Conservation (phyloP, 2,113 vertebrate species). For the Aptenodytes patagonicus region DNA sequence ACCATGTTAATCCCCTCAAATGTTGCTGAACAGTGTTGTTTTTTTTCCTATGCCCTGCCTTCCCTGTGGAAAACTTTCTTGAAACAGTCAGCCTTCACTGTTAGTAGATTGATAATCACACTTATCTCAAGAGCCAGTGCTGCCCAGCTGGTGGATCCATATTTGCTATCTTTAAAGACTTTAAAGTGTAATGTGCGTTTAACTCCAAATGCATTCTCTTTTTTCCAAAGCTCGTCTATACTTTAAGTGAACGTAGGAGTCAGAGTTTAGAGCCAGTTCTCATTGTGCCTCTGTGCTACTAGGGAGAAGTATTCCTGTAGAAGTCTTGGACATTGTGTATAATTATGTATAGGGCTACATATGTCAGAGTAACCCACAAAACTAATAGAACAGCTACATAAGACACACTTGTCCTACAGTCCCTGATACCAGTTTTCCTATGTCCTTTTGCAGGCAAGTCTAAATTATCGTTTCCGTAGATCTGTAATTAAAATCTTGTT, state of each 20-base stretch:
- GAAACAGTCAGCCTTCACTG: background rate
- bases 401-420: background rate
- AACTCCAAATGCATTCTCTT: background rate
- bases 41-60: background rate
- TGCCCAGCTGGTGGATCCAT: background rate
- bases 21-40: background rate
- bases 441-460: background rate
- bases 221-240: background rate
- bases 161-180: background rate
- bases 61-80: background rate
- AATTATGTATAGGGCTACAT: background rate
- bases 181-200: background rate
- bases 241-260: background rate
- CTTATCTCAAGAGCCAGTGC: background rate
- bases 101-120: background rate
- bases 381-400: background rate
- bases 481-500: background rate
- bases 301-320: background rate
- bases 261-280: background rate
- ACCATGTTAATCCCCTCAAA: background rate
- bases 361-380: background rate
- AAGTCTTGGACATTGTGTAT: accelerated
- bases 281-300: background rate
- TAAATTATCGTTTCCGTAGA: background rate
- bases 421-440: background rate